A percentile compares a stretch with the other conserved stretches of the same genome.
Conservation (phyloP, 1,140 invertebrate genomes). For the Habropoda laboriosa region DNA sequence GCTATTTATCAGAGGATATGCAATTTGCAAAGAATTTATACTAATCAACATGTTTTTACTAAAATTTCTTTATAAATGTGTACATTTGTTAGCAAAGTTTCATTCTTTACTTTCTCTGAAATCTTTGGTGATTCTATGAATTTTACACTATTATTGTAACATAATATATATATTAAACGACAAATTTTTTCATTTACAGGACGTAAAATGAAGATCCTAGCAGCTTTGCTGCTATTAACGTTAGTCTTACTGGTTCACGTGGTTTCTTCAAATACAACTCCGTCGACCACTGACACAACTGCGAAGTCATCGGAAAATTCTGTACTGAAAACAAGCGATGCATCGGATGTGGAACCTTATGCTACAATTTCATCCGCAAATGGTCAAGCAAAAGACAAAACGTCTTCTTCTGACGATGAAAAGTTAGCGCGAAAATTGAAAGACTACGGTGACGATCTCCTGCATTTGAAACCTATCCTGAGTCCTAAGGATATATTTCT, state of each 20-base stretch:
- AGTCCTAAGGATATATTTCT: conserved; percentile 64
- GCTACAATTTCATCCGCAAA: background rate
- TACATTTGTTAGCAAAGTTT: too few relatives aligned
- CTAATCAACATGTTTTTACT: too few relatives aligned
- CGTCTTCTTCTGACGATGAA: background rate
- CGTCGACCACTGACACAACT: too few relatives aligned
- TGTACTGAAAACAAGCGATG: background rate
- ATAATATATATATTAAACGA: background rate
- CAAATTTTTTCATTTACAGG: conserved; percentile 33
- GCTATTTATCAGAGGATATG: too few relatives aligned
- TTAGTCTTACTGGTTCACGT: conserved; percentile 10
- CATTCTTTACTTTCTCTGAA: too few relatives aligned
- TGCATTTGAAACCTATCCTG: conserved; percentile 4
- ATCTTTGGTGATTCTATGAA: too few relatives aligned
- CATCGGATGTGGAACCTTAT: background rate
- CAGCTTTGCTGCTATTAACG: conserved; percentile 43
- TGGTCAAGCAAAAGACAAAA: background rate
- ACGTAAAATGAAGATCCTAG: conserved; percentile 46
- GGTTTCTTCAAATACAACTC: background rate
- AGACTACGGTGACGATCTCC: background rate
- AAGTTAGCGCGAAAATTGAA: background rate
- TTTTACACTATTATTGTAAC: background rate
- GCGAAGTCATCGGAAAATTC: background rate
- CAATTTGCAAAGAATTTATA: too few relatives aligned
- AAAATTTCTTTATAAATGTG: too few relatives aligned